These are phyloP conservation scores for Leuctra nigra DNA, from an alignment of 2,888 invertebrate species.

Conservation along the genomic window DNA sequence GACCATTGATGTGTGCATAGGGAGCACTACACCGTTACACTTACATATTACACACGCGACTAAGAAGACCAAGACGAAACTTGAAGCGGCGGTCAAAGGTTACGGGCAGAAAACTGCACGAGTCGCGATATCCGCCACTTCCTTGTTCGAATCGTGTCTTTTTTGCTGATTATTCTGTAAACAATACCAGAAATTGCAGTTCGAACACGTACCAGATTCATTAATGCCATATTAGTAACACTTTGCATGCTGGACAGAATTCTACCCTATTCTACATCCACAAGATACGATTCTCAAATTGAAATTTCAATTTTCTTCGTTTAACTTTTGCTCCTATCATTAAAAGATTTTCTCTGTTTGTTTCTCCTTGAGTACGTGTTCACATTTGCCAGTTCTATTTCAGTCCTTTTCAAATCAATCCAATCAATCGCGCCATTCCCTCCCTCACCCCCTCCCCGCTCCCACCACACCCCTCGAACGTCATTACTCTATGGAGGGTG, in stretches of 20 bases:
- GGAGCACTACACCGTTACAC: slow-evolving; percentile 7
- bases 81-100: neutral
- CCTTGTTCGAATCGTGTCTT: no score
- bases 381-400: slow-evolving; percentile 9
- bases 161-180: no score
- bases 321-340: no score
- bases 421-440: slow-evolving; percentile 23
- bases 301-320: no score
- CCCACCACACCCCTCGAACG: slow-evolving; percentile 5
- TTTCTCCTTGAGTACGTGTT: neutral
- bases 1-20: slow-evolving; percentile 8
- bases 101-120: neutral
- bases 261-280: no score
- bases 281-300: no score
- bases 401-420: slow-evolving; percentile 21
- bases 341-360: neutral
- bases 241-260: no score
- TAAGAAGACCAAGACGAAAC: neutral
- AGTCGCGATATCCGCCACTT: no score
- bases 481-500: slow-evolving; percentile 5
- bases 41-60: slow-evolving; percentile 1
- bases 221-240: no score
- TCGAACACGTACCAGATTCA: no score
- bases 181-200: no score
- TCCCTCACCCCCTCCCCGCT: slow-evolving; percentile 17